phyloP scores from a whole-genome alignment of 2,797 vertebrate genomes.

The Meda fulgida region DNA sequence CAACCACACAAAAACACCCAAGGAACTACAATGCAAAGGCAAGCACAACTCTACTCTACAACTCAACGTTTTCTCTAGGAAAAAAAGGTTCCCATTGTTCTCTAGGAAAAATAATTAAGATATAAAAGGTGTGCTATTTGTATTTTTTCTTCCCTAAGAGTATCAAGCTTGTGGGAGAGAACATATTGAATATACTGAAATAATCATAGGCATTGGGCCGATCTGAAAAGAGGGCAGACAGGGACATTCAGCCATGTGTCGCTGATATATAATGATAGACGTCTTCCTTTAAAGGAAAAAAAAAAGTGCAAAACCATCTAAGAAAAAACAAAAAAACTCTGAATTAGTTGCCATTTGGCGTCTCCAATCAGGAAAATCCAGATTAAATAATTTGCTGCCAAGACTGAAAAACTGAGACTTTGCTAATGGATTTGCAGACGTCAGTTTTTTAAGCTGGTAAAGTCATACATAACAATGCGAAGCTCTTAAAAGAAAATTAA shows the following conservation, averaged over 20 bases:
- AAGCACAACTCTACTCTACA: not conserved
- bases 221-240: not conserved
- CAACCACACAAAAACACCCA: not conserved
- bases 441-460: not conserved
- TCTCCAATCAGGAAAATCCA: slow-evolving; percentile 6
- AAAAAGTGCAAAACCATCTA: not conserved
- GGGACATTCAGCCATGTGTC: not conserved
- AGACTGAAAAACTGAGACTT: slow-evolving; percentile 1
- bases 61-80: not conserved
- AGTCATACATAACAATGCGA: slow-evolving; percentile 20
- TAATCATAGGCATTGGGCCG: not conserved
- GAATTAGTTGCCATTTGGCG: not conserved
- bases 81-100: not conserved
- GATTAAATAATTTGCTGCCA: slow-evolving; percentile 18
- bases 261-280: not conserved
- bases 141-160: not conserved
- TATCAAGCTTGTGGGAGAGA: slow-evolving; percentile 4
- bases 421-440: slow-evolving; percentile 20
- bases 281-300: not conserved
- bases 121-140: not conserved
- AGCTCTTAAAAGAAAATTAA: slow-evolving; percentile 23
- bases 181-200: slow-evolving; percentile 5
- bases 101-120: not conserved
- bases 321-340: not conserved
- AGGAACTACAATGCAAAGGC: not conserved